Percentiles rank a stretch among this genome's conserved stretches.
Conservation (phyloP, 1,140 invertebrate species). For the Drepana arcuata region DNA sequence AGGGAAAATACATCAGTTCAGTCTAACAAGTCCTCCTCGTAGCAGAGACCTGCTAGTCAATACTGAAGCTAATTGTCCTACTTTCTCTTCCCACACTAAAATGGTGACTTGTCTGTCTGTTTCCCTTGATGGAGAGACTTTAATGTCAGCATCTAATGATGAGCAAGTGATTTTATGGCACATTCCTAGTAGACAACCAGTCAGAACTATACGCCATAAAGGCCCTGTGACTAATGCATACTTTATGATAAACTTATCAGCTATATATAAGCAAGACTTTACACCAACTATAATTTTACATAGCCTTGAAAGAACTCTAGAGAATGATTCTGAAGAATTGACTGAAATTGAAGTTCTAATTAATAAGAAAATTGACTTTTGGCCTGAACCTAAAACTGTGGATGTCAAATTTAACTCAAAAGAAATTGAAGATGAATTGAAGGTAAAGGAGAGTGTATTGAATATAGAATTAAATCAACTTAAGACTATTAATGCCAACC, state of each 20-base stretch:
- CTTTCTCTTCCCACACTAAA: constrained; percentile 78
- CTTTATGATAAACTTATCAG: constrained; percentile 55
- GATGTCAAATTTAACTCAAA: constrained; percentile 9
- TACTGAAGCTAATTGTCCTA: constrained; percentile 53
- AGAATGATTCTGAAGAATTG: constrained; percentile 39
- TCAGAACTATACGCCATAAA: constrained; percentile 80
- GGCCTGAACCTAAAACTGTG: constrained; percentile 25
- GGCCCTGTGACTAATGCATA: constrained; percentile 81
- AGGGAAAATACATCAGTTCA: constrained; percentile 80
- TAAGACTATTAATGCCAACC: constrained; percentile 47
- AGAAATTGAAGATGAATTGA: constrained; percentile 26
- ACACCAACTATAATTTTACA: constrained; percentile 42
- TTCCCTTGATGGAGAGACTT: constrained; percentile 77
- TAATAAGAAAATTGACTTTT: constrained; percentile 45
- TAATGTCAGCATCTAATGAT: constrained; percentile 85
- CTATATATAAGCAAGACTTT: constrained; percentile 54
- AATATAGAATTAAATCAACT: constrained; percentile 39
- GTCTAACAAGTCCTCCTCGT: constrained; percentile 77
- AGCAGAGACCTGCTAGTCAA: constrained; percentile 77
- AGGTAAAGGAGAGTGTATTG: constrained; percentile 24
- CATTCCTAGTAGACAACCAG: constrained; percentile 79
- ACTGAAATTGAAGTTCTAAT: constrained; percentile 44
- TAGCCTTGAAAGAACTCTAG: constrained; percentile 45
- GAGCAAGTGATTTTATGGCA: constrained; percentile 85
- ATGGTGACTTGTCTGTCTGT: constrained; percentile 79